Base-by-base conservation (phyloP, 2,888 invertebrate genomes). In the Amorpha juglandis region DNA sequence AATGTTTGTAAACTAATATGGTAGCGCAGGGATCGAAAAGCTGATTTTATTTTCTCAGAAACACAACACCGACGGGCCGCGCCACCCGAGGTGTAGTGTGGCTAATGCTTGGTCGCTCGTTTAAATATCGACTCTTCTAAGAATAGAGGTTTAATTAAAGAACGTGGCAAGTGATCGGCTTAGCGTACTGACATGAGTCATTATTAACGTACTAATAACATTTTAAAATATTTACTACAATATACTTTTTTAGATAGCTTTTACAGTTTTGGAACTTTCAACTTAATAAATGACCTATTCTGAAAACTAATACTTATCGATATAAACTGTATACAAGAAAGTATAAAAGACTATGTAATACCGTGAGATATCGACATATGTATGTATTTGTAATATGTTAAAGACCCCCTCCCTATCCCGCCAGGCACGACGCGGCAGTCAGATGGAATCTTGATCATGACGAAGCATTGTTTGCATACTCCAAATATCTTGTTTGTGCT, bases 401-500 rank as follows among this genome's bases (percentile, higher is more conserved):
- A n/a, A n/a, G n/a, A n/a, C n/a, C n/a, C n/a, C n/a, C n/a, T n/a
- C n/a, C n/a, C n/a, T n/a, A n/a, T n/a, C n/a, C n/a, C n/a, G n/a
- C n/a, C 12, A 58, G 0, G 1, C 7, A 6, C 8, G 33, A 4
- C 19, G 9, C 35, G 58, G 45, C 63, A 75, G 73, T 78, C 79
- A 81, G 82, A 82, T 81, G 84, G 80, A 77, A 83, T 84, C 84
- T 86, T 84, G 86, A 87, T 88, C 83, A 87, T 86, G 87, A 83
- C 78, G 81, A 83, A 83, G 82, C 81, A 80, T 77, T 90, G 89
- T 92, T 90, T 87, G 87, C 88, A 79, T 88, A 89, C 88, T 91
- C 91, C 85, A 90, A 89, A 90, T 91, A 83, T 75, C 74, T 75
- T 89, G 90, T 92, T 91, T 90, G 87, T 79, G 79, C 80, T 77